A percentile compares a stretch with the other conserved stretches of the same genome.
Evolutionary conservation across 37 sponge, comb jelly and placozoan species (phyloP).

Genomic region (Oopsacas minuta): DNA sequence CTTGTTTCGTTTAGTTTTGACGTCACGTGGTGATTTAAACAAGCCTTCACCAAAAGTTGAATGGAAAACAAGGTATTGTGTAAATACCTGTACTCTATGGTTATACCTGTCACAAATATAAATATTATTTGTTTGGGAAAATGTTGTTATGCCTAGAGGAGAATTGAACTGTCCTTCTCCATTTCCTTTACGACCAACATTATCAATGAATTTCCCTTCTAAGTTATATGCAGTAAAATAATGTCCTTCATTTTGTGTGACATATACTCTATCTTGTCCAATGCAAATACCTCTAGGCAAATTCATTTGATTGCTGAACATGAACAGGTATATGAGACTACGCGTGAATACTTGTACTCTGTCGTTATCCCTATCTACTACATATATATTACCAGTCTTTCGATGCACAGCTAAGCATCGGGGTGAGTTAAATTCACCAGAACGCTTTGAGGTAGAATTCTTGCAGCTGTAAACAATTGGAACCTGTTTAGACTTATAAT

Average conservation of each 20-base stretch:
- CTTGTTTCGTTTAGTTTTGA: neutral
- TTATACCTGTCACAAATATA: neutral
- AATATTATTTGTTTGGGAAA: neutral
- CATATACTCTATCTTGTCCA: neutral
- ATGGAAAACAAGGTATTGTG: neutral
- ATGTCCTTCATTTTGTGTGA: neutral
- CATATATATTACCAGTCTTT: neutral
- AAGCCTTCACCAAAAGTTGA: neutral
- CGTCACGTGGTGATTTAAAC: neutral
- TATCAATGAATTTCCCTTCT: neutral
- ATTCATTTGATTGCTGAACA: neutral
- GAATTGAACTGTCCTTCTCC: neutral
- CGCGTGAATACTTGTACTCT: neutral
- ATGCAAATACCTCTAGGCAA: neutral
- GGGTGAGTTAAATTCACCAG: neutral
- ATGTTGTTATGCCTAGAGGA: neutral
- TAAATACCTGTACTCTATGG: neutral
- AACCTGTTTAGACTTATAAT: neutral
- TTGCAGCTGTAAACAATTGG: neutral
- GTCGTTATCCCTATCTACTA: neutral
- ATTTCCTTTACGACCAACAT: neutral
- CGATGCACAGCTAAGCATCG: neutral
- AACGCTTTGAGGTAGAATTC: neutral
- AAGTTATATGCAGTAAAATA: neutral
- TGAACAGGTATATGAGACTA: neutral